phyloP scores from a whole-genome alignment of 37 sponge, comb jelly and placozoan genomes.

The Cliona cf. orientalis region DNA sequence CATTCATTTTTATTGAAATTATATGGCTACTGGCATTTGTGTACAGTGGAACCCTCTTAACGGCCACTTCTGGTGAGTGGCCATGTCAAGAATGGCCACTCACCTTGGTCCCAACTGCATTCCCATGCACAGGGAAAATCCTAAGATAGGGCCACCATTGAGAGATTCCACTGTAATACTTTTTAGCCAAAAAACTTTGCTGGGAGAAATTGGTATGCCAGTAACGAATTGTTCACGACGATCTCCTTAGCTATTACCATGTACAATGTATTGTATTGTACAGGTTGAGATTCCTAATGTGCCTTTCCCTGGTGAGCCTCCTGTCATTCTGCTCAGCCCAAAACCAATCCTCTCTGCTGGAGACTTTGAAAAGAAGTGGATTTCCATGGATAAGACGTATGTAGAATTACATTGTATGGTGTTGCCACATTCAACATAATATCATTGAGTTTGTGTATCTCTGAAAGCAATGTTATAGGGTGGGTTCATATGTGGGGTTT shows the following conservation, averaged over 20 bases:
- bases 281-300: slow-evolving; percentile 34
- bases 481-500: no score
- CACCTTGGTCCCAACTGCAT: no score
- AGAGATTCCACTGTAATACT: background rate
- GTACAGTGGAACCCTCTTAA: no score
- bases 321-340: slow-evolving; percentile 72
- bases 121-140: no score
- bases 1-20: no score
- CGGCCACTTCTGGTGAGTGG: no score
- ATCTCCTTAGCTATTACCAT: no score
- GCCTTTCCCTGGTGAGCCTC: slow-evolving; percentile 29
- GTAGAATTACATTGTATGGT: background rate
- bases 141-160: background rate
- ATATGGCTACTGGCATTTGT: no score
- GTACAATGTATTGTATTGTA: background rate
- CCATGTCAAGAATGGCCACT: no score
- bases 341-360: slow-evolving; percentile 64
- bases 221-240: background rate
- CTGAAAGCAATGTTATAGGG: no score
- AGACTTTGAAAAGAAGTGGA: slow-evolving; percentile 90
- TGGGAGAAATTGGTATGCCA: background rate
- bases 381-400: slow-evolving; percentile 54
- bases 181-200: background rate
- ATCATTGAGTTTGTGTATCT: no score
- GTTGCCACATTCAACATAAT: no score